These are phyloP conservation scores for Zoanthus solanderi DNA, from an alignment of 92 coral and sea anemone species.

Conservation along the genomic window DNA sequence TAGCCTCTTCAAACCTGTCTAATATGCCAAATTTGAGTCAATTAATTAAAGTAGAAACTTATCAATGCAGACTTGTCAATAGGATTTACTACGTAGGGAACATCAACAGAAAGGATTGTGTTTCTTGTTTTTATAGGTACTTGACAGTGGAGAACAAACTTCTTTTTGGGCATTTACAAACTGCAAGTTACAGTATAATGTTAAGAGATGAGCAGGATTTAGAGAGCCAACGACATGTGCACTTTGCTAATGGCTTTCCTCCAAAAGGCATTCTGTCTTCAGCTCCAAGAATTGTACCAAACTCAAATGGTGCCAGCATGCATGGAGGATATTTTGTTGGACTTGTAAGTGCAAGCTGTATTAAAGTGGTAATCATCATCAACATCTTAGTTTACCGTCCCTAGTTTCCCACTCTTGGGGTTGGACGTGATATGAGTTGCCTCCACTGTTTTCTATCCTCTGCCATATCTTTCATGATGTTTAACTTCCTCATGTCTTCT, in stretches of 20 bases:
- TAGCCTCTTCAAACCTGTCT: too few species aligned
- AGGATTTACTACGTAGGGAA: not conserved
- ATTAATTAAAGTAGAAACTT: not conserved
- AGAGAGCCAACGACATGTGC: slow-evolving; percentile 61
- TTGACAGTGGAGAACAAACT: not conserved
- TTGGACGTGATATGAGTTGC: too few species aligned
- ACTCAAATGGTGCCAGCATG: slow-evolving; percentile 39
- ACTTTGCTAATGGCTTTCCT: slow-evolving; percentile 93
- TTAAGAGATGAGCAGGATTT: slow-evolving; percentile 58
- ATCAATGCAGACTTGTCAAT: not conserved
- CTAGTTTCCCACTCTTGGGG: too few species aligned
- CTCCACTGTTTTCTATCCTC: too few species aligned
- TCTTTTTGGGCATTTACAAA: not conserved
- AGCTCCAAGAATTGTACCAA: slow-evolving; percentile 14
- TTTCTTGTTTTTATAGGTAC: not conserved
- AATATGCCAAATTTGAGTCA: too few species aligned
- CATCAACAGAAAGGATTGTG: not conserved
- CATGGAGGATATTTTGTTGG: slow-evolving; percentile 74
- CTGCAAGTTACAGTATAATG: not conserved
- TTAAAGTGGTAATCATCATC: too few species aligned
- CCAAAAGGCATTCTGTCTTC: slow-evolving; percentile 75
- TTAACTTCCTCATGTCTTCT: too few species aligned
- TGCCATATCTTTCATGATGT: too few species aligned
- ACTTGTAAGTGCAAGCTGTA: slow-evolving; percentile 52
- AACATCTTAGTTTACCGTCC: too few species aligned